A percentile compares a stretch with the other conserved stretches of the same genome.
Conservation (phyloP, 2,113 vertebrate species). For the Lampris incognitus region DNA sequence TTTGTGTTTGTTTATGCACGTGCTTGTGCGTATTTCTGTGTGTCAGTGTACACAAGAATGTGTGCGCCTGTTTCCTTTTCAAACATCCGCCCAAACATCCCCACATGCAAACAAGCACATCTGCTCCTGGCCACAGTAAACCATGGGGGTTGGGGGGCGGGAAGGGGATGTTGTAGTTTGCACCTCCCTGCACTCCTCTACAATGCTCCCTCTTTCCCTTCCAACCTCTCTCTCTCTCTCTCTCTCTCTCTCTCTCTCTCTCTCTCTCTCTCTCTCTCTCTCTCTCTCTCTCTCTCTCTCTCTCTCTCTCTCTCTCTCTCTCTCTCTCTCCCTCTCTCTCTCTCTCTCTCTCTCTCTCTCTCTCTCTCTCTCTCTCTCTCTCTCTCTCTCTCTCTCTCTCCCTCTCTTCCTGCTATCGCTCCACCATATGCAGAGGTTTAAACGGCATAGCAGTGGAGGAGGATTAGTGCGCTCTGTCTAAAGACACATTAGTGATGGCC, state of each 20-base stretch:
- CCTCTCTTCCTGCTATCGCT: neutral
- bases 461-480: constrained; percentile 58
- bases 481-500: constrained; percentile 59
- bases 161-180: constrained; percentile 13
- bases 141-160: neutral
- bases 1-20: constrained; percentile 27
- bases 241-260: neutral
- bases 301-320: neutral
- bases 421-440: constrained; percentile 37
- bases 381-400: neutral
- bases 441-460: constrained; percentile 44
- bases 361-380: neutral
- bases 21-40: neutral
- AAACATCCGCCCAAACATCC: constrained; percentile 34
- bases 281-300: neutral
- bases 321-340: neutral
- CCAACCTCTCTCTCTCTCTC: constrained; percentile 2
- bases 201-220: neutral
- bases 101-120: constrained; percentile 45
- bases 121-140: constrained; percentile 28
- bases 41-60: constrained; percentile 2
- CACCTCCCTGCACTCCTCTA: constrained; percentile 10
- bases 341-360: neutral
- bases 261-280: neutral
- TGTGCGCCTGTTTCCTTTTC: constrained; percentile 23